phyloP scores from a whole-genome alignment of 2,113 vertebrate genomes.

The Ascaphus truei region DNA sequence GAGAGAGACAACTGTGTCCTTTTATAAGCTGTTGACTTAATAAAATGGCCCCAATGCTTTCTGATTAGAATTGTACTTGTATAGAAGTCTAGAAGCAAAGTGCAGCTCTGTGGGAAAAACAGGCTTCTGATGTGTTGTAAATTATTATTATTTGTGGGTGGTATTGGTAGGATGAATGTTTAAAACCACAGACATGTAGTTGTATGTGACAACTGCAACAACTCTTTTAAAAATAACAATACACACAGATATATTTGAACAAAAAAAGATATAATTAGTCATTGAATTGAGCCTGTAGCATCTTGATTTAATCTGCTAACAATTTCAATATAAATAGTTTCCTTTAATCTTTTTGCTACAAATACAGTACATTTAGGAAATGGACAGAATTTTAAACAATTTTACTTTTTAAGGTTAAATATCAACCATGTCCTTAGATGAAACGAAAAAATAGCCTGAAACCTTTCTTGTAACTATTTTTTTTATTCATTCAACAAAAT shows the following conservation, averaged over 20 bases:
- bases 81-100: neutral
- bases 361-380: slow-evolving; percentile 16
- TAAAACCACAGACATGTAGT: slow-evolving; percentile 16
- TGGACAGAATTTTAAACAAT: neutral
- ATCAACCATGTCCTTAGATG: neutral
- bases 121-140: neutral
- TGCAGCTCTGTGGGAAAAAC: slow-evolving; percentile 8
- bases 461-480: neutral
- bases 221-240: neutral
- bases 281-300: neutral
- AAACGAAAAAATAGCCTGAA: neutral
- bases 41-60: too few relatives aligned
- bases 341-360: slow-evolving; percentile 13
- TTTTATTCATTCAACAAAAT: slow-evolving; percentile 10
- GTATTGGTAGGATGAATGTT: slow-evolving; percentile 12
- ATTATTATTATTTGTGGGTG: slow-evolving; percentile 28
- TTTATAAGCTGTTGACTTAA: too few relatives aligned
- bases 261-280: slow-evolving; percentile 1
- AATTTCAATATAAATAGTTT: neutral
- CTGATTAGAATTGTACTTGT: too few relatives aligned
- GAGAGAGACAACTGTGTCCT: too few relatives aligned
- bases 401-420: slow-evolving; percentile 11
- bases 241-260: neutral
- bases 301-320: slow-evolving; percentile 5
- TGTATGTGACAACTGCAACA: neutral